A percentile compares a stretch with the other conserved stretches of the same genome.
Evolutionary conservation across 2,797 vertebrate genomes (phyloP).

Genomic region (Notoglanidium macrostoma): DNA sequence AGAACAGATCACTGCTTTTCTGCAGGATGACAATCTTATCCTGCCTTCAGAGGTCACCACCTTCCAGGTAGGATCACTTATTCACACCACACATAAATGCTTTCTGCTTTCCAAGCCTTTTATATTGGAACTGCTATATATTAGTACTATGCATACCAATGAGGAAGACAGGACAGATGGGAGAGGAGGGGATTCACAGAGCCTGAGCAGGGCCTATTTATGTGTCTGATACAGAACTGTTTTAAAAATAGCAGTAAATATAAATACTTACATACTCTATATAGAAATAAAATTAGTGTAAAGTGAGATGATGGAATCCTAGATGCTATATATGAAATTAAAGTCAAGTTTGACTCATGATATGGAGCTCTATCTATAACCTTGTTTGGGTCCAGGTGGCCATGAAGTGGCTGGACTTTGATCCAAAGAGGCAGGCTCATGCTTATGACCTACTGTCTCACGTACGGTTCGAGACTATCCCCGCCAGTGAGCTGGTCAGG

Average conservation of each 20-base stretch:
- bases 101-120: not conserved
- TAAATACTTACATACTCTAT: slow-evolving; percentile 44
- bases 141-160: not conserved
- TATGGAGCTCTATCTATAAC: slow-evolving; percentile 26
- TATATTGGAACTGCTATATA: not conserved
- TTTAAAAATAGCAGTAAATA: slow-evolving; percentile 38
- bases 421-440: slow-evolving; percentile 72
- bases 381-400: slow-evolving; percentile 67
- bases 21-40: slow-evolving; percentile 79
- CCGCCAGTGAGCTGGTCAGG: slow-evolving; percentile 82
- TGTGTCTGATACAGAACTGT: slow-evolving; percentile 15
- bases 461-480: slow-evolving; percentile 82
- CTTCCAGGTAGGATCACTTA: slow-evolving; percentile 77
- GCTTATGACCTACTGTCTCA: slow-evolving; percentile 80
- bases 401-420: slow-evolving; percentile 85
- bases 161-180: not conserved
- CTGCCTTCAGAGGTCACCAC: slow-evolving; percentile 78
- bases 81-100: not conserved
- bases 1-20: slow-evolving; percentile 80
- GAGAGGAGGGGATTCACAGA: not conserved
- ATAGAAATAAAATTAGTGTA: slow-evolving; percentile 26
- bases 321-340: slow-evolving; percentile 42
- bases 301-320: slow-evolving; percentile 21
- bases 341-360: slow-evolving; percentile 28
- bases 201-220: slow-evolving; percentile 20